Evolutionary conservation across 2,113 vertebrate genomes (phyloP).

Genomic region (Lampris incognitus): DNA sequence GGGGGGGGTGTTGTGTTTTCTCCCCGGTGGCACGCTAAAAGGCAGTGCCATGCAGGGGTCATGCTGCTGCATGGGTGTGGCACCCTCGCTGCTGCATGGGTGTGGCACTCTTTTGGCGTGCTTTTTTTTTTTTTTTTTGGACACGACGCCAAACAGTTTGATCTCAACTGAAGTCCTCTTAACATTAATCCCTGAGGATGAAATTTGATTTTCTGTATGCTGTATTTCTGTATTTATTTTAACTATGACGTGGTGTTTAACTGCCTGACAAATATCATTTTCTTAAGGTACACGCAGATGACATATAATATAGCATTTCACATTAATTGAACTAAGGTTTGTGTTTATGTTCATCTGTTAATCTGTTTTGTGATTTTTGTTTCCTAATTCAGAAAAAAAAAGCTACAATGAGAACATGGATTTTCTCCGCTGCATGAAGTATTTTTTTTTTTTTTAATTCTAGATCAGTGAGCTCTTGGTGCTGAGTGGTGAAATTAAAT

Average conservation of each 20-base stretch:
- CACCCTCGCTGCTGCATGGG: constrained; percentile 70
- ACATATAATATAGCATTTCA: not conserved
- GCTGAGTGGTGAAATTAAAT: constrained; percentile 51
- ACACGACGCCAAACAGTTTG: constrained; percentile 10
- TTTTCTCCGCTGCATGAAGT: constrained; percentile 52
- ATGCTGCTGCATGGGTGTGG: constrained; percentile 77
- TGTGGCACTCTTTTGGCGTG: constrained; percentile 60
- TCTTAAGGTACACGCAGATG: no score
- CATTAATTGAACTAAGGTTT: not conserved
- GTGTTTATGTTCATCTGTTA: not conserved
- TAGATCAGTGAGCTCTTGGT: constrained; percentile 29
- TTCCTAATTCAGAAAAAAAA: not conserved
- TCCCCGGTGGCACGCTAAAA: constrained; percentile 17
- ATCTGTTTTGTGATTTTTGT: not conserved
- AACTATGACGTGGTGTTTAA: not conserved
- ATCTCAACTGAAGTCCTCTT: constrained; percentile 1
- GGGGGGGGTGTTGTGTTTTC: constrained; percentile 9
- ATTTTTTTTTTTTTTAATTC: not conserved
- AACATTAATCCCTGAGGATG: not conserved
- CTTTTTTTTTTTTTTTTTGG: constrained; percentile 16
- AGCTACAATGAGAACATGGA: not conserved
- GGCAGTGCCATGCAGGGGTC: constrained; percentile 70
- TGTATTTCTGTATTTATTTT: not conserved
- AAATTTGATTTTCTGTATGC: not conserved
- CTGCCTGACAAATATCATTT: no score